A percentile compares a stretch with the other conserved stretches of the same genome.
phyloP scores from a whole-genome alignment of 2,888 invertebrate genomes.

The Synergus umbraculus region DNA sequence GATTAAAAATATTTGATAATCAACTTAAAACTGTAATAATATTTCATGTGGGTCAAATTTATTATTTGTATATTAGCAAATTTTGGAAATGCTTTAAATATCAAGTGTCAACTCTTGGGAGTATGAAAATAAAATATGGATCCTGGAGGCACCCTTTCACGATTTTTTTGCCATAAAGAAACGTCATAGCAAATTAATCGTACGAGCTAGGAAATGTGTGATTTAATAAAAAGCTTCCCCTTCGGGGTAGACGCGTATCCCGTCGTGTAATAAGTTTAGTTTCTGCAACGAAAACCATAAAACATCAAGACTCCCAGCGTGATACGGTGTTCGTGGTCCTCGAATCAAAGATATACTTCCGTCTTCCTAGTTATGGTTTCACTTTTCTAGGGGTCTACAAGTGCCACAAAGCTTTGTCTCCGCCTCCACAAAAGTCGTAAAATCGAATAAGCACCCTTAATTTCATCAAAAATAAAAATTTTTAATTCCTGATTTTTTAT shows the following conservation, averaged over 20 bases:
- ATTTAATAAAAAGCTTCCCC: slow-evolving; percentile 74
- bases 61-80: background rate
- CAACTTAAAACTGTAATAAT: background rate
- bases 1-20: background rate
- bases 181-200: slow-evolving; percentile 74
- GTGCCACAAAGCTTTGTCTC: slow-evolving; percentile 23
- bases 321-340: slow-evolving; percentile 62
- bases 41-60: background rate
- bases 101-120: slow-evolving; percentile 11
- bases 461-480: slow-evolving; percentile 2
- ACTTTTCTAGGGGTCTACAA: slow-evolving; percentile 48
- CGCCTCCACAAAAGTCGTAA: slow-evolving; percentile 18
- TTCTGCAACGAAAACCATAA: slow-evolving; percentile 75
- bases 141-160: slow-evolving; percentile 56
- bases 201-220: slow-evolving; percentile 68
- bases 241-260: slow-evolving; percentile 61
- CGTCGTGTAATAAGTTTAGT: slow-evolving; percentile 76
- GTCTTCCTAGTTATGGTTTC: slow-evolving; percentile 58
- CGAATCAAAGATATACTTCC: slow-evolving; percentile 62
- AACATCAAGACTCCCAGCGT: slow-evolving; percentile 67
- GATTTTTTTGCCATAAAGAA: slow-evolving; percentile 66
- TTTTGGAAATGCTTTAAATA: background rate
- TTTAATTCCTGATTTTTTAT: background rate
- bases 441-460: slow-evolving; percentile 36
- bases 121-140: slow-evolving; percentile 66